Evolutionary conservation across 2,888 invertebrate genomes (phyloP).

Genomic region (Axea sp.): DNA sequence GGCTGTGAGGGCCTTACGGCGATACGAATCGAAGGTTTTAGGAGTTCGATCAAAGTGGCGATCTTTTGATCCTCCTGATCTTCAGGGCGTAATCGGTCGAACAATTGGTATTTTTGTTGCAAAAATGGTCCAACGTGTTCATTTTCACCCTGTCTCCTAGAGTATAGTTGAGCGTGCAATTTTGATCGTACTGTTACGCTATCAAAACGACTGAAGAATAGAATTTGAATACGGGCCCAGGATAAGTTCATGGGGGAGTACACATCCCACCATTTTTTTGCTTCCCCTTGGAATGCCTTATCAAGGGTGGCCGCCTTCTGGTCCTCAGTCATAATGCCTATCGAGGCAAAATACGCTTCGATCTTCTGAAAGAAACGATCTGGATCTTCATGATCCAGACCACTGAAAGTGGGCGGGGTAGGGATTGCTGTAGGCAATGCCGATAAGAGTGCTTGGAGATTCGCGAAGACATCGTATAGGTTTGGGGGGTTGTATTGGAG

Average conservation of each 20-base stretch:
- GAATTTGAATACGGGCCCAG: constrained; percentile 19
- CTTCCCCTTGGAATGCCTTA: constrained; percentile 3
- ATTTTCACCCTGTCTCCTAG: constrained; percentile 19
- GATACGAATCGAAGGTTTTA: constrained; percentile 9
- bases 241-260: constrained; percentile 15
- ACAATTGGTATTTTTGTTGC: constrained; percentile 33
- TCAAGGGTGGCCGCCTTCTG: background rate
- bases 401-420: constrained; percentile 3
- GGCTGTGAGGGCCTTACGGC: no score
- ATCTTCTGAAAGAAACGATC: background rate
- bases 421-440: background rate
- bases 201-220: constrained; percentile 17
- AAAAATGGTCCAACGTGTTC: constrained; percentile 25
- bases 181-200: background rate
- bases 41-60: background rate
- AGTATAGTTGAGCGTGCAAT: constrained; percentile 27
- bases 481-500: no score
- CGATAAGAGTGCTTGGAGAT: background rate
- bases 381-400: constrained; percentile 21
- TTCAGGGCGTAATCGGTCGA: constrained; percentile 16
- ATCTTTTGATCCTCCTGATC: constrained; percentile 16
- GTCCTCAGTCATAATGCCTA: background rate
- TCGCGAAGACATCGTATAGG: background rate
- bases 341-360: background rate
- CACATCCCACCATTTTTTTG: constrained; percentile 34